These are phyloP conservation scores for Panzeria rudis DNA, from an alignment of 2,888 invertebrate species.

Conservation along the genomic window DNA sequence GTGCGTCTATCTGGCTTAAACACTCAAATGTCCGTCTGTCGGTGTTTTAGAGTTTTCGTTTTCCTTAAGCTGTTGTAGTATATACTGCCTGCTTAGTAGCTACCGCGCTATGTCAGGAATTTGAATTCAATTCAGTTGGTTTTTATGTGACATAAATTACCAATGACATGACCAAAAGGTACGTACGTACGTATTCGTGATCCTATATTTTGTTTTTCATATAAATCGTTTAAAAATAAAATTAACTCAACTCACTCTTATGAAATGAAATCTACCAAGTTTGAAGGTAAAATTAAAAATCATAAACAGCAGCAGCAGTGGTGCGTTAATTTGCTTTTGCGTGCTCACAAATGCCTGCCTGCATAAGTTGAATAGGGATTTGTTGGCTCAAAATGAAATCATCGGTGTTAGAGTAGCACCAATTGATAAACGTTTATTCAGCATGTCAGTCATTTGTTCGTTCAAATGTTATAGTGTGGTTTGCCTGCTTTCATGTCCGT, in stretches of 20 bases:
- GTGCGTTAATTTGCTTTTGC: conserved; percentile 69
- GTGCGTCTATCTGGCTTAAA: conserved; percentile 12
- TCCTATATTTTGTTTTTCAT: conserved; percentile 34
- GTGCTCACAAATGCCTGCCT: conserved; percentile 63
- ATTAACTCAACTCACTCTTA: conserved; percentile 6
- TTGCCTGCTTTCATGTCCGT: conserved; percentile 18
- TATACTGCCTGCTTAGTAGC: conserved; percentile 56
- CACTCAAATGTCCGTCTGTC: conserved; percentile 14
- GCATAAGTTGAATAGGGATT: conserved; percentile 61
- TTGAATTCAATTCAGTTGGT: conserved; percentile 80
- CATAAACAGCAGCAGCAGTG: conserved; percentile 64
- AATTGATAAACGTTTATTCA: conserved; percentile 62
- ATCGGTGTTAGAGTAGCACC: conserved; percentile 63
- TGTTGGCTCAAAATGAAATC: conserved; percentile 52
- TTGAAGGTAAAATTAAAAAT: conserved; percentile 58
- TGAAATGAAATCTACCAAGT: conserved; percentile 27
- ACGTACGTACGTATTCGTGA: conserved; percentile 29
- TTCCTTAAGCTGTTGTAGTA: conserved; percentile 25
- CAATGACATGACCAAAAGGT: conserved; percentile 78
- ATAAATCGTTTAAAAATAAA: conserved; percentile 43
- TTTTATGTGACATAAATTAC: conserved; percentile 81
- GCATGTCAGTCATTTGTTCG: conserved; percentile 60
- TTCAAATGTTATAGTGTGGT: conserved; percentile 43
- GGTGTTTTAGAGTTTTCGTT: conserved; percentile 27
- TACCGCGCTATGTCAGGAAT: conserved; percentile 80